These are phyloP conservation scores for Acanthurus tractus DNA, from an alignment of 2,797 vertebrate species.

Conservation along the genomic window DNA sequence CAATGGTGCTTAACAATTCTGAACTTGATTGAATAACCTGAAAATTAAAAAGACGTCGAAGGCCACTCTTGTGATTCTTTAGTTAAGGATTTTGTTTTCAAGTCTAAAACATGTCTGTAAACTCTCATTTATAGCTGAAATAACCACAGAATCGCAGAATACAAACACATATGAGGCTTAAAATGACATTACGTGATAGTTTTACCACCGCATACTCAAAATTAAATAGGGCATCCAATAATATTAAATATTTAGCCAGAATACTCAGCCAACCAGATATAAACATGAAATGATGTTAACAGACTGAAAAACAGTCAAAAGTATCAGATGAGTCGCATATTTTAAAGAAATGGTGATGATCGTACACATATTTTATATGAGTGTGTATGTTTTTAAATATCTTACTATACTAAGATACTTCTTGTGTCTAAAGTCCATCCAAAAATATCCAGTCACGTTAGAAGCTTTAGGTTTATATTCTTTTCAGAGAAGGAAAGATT, in stretches of 20 bases:
- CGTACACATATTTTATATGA: too few species aligned
- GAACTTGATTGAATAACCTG: too few species aligned
- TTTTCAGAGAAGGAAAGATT: not conserved
- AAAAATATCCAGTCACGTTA: not conserved
- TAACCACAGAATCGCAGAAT: constrained; percentile 9
- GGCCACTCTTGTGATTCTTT: too few species aligned
- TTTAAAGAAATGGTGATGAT: too few species aligned
- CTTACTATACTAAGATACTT: not conserved
- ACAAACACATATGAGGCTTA: constrained; percentile 24
- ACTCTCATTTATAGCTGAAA: not conserved
- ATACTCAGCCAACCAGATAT: not conserved
- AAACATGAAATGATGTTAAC: not conserved
- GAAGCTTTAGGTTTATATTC: constrained; percentile 2
- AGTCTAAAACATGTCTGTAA: not conserved
- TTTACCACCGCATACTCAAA: not conserved
- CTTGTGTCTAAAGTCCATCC: too few species aligned
- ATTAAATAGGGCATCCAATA: not conserved
- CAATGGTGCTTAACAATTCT: too few species aligned
- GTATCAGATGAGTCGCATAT: too few species aligned
- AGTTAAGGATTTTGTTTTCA: not conserved
- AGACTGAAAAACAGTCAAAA: too few species aligned
- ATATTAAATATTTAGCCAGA: constrained; percentile 30
- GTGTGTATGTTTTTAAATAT: too few species aligned
- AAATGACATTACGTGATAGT: not conserved
- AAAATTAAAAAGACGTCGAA: too few species aligned